Evolutionary conservation across 2,113 vertebrate species (phyloP).

Genomic region (Labeo rohita): DNA sequence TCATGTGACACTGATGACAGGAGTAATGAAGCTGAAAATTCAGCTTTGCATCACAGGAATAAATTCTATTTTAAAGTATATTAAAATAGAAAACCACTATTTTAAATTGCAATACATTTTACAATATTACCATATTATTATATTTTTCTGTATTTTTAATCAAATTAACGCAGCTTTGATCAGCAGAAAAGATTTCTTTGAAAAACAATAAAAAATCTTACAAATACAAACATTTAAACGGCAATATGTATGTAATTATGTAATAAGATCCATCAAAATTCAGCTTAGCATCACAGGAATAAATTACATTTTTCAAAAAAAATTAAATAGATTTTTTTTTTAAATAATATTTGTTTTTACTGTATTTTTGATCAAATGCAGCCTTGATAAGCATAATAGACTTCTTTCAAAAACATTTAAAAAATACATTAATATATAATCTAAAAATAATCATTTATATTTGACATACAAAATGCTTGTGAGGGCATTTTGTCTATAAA

Average conservation of each 20-base stretch:
- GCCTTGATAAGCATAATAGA: too few relatives aligned
- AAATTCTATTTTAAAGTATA: background rate
- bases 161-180: too few relatives aligned
- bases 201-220: background rate
- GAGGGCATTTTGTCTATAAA: background rate
- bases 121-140: too few relatives aligned
- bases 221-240: background rate
- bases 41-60: background rate
- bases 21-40: background rate
- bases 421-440: background rate
- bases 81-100: too few relatives aligned
- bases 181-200: background rate
- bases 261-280: too few relatives aligned
- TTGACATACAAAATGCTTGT: background rate
- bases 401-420: background rate
- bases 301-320: too few relatives aligned
- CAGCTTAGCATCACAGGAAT: too few relatives aligned
- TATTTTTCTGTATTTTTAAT: background rate
- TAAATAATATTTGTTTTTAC: too few relatives aligned
- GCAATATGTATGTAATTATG: too few relatives aligned
- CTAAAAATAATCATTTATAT: background rate
- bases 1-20: background rate
- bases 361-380: too few relatives aligned
- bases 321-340: too few relatives aligned
- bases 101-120: too few relatives aligned